These are phyloP conservation scores for Germaria angustata DNA, from an alignment of 2,888 invertebrate genomes.

Conservation along the genomic window DNA sequence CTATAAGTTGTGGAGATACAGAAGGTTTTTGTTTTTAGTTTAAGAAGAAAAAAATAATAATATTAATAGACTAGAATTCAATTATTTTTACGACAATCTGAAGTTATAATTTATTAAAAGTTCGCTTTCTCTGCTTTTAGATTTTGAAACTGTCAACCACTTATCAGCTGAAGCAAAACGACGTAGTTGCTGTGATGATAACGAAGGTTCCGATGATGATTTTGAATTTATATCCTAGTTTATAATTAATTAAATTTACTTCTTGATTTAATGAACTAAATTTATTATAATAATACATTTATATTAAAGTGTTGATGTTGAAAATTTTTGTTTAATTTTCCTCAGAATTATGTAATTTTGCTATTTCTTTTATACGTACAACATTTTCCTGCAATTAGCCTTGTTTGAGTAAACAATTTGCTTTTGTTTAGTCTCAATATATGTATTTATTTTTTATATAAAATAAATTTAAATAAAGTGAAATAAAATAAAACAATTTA, in stretches of 20 bases:
- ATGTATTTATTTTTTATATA: slow-evolving; percentile 39
- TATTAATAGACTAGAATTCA: neutral
- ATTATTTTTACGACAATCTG: neutral
- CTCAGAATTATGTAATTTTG: neutral
- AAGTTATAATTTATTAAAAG: neutral
- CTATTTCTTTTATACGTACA: neutral
- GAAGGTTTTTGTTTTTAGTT: slow-evolving; percentile 68
- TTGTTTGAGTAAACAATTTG: slow-evolving; percentile 11
- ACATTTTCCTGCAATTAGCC: slow-evolving; percentile 12
- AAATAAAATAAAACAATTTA: slow-evolving; percentile 21
- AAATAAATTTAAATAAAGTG: slow-evolving; percentile 31
- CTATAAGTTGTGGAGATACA: slow-evolving; percentile 69
- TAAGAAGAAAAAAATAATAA: slow-evolving; percentile 18
- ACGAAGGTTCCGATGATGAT: slow-evolving; percentile 88
- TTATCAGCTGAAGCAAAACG: slow-evolving; percentile 64
- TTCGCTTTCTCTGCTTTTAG: slow-evolving; percentile 61
- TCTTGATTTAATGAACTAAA: slow-evolving; percentile 35
- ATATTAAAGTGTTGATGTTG: slow-evolving; percentile 32
- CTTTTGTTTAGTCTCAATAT: slow-evolving; percentile 43
- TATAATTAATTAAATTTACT: slow-evolving; percentile 29
- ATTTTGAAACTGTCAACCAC: slow-evolving; percentile 73
- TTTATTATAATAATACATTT: slow-evolving; percentile 31
- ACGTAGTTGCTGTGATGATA: slow-evolving; percentile 80
- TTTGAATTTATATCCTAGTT: slow-evolving; percentile 89
- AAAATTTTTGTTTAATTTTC: slow-evolving; percentile 7